These are phyloP conservation scores for Octodonta nipae DNA, from an alignment of 2,888 invertebrate species.

Conservation along the genomic window DNA sequence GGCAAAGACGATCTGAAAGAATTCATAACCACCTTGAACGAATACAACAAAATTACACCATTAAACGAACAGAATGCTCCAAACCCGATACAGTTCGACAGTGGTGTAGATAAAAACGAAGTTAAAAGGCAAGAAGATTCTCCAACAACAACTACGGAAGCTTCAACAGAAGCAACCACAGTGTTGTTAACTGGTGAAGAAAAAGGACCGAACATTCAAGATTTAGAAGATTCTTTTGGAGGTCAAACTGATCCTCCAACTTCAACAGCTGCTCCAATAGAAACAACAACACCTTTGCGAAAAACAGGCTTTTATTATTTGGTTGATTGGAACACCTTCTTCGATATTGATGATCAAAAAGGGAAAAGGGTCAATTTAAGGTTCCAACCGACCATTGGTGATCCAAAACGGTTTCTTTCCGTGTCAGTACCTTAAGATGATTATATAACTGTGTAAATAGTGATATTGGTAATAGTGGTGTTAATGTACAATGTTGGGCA, in stretches of 20 bases:
- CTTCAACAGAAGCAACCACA: conserved; percentile 9
- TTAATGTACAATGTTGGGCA: too few relatives aligned
- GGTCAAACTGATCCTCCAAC: conserved; percentile 42
- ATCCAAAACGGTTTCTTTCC: conserved; percentile 63
- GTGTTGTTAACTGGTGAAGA: conserved; percentile 24
- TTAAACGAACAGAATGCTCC: conserved; percentile 29
- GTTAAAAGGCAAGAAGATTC: conserved; percentile 38
- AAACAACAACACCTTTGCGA: conserved; percentile 52
- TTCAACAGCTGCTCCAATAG: conserved; percentile 37
- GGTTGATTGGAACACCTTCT: conserved; percentile 74
- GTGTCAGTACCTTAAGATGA: conserved; percentile 53
- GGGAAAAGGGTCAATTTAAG: conserved; percentile 60
- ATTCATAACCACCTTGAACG: conserved; percentile 26
- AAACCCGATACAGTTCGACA: conserved; percentile 32
- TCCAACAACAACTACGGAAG: conserved; percentile 5
- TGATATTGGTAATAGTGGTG: conserved; percentile 4
- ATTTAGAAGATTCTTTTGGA: conserved; percentile 66
- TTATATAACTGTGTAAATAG: conserved; percentile 2
- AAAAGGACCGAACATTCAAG: conserved; percentile 42
- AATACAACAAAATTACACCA: conserved; percentile 15
- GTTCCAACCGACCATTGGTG: conserved; percentile 68
- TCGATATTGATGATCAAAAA: conserved; percentile 67
- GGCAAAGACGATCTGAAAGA: conserved; percentile 30
- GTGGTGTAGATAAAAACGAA: conserved; percentile 35
- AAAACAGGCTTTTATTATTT: conserved; percentile 73